Evolutionary conservation across 2,113 vertebrate species (phyloP).

Genomic region (Corvus hawaiiensis): DNA sequence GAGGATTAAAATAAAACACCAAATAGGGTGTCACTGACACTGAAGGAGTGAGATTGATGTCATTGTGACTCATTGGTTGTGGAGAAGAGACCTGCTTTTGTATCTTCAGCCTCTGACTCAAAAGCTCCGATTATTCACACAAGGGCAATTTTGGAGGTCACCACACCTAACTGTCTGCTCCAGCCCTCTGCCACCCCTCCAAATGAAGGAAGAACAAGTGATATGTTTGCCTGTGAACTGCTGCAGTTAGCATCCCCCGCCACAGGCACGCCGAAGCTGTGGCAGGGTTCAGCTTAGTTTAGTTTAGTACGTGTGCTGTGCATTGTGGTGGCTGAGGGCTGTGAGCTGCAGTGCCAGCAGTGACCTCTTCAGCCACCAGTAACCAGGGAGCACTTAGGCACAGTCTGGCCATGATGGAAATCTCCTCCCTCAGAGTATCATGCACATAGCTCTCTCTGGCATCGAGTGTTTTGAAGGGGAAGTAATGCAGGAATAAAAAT

Average conservation of each 20-base stretch:
- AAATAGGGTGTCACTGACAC: background rate
- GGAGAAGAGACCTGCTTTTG: background rate
- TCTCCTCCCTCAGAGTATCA: background rate
- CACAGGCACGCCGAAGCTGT: rapidly evolving
- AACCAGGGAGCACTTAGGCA: background rate
- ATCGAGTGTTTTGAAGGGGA: background rate
- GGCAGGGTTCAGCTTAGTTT: background rate
- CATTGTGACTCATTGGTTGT: background rate
- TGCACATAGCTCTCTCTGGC: background rate
- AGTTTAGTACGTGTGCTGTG: background rate
- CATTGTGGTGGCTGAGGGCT: background rate
- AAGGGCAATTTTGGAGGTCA: background rate
- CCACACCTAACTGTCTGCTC: constrained; percentile 11
- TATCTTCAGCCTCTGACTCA: constrained; percentile 28
- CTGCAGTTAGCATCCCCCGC: background rate
- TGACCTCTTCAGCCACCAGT: background rate
- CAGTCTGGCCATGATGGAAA: background rate
- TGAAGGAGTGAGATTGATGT: background rate
- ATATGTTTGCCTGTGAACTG: background rate
- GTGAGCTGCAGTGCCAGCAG: rapidly evolving
- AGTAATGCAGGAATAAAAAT: background rate
- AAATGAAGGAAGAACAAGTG: background rate
- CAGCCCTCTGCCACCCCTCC: background rate
- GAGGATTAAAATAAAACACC: background rate
- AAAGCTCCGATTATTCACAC: background rate